Conservation (phyloP, 2,888 invertebrate genomes). For the Cantharis rufa region DNA sequence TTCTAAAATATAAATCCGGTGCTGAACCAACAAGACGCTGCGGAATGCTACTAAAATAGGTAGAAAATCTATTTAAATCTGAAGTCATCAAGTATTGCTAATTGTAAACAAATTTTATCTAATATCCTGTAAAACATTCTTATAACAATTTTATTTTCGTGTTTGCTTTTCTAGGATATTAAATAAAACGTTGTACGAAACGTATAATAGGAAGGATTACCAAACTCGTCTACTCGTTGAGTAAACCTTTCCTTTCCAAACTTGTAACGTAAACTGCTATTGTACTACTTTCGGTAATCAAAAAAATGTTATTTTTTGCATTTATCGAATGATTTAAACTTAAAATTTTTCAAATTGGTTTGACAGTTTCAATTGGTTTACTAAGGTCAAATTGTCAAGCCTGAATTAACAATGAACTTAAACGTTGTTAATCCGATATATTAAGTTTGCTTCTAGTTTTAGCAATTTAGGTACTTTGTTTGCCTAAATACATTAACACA, state of each 20-base stretch:
- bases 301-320: background rate
- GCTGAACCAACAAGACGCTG: too few species aligned
- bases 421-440: background rate
- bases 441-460: background rate
- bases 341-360: background rate
- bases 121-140: too few species aligned
- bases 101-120: background rate
- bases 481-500: background rate
- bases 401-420: background rate
- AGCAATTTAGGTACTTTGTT: background rate
- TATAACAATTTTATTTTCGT: too few species aligned
- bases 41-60: too few species aligned
- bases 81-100: background rate
- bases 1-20: too few species aligned
- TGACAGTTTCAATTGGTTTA: too few species aligned
- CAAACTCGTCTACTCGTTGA: too few species aligned
- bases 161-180: too few species aligned
- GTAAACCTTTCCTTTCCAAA: too few species aligned
- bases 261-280: background rate
- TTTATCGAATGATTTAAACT: background rate
- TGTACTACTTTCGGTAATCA: background rate
- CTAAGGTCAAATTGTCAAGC: background rate
- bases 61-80: too few species aligned
- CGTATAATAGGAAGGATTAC: too few species aligned
- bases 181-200: too few species aligned